Evolutionary conservation across 2,888 invertebrate genomes (phyloP), one percentile per base, ranked within the genome.

Genomic region (Heliconius ethilla): DNA sequence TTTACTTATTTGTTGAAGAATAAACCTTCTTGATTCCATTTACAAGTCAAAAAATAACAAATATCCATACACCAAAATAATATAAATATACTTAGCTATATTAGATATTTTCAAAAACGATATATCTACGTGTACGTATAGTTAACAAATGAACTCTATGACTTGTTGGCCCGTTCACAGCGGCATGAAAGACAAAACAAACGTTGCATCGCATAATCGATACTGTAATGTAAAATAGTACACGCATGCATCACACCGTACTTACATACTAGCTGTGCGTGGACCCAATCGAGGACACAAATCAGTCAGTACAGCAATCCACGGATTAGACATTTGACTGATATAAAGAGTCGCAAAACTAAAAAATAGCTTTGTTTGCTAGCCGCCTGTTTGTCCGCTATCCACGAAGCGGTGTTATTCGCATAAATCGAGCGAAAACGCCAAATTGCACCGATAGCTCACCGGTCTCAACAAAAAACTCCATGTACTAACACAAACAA

Each of bases 401-500:
- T 92, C 91, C 90, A 88, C 90, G 89, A 87, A 86, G 82, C 88
- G 87, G 87, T 90, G 91, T 91, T 91, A 90, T 90, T 89, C 91
- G 85, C 91, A 92, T 94, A 94, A 94, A 94, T 93, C 89, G 89
- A 88, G 89, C 88, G 89, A 88, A 92, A 92, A 90, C 89, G 89
- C 90, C 90, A 91, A 94, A 94, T 93, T 93, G 92, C 92, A 87
- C 88, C 88, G 85, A 90, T 91, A 91, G 88, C 89, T 90, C 90
- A 89, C 89, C 84, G 86, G 90, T 88, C 90, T 91, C 90, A 87
- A 91, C 91, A 89, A 90, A 91, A 93, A 92, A 91, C 89, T 91
- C 89, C 85, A 90, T 90, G 91, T 90, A 89, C 87, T n/a, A n/a
- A n/a, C n/a, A n/a, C 85, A 89, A 88, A 88, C n/a, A 86, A 89